Conservation (phyloP, 2,113 vertebrate species). For the Merops nubicus region DNA sequence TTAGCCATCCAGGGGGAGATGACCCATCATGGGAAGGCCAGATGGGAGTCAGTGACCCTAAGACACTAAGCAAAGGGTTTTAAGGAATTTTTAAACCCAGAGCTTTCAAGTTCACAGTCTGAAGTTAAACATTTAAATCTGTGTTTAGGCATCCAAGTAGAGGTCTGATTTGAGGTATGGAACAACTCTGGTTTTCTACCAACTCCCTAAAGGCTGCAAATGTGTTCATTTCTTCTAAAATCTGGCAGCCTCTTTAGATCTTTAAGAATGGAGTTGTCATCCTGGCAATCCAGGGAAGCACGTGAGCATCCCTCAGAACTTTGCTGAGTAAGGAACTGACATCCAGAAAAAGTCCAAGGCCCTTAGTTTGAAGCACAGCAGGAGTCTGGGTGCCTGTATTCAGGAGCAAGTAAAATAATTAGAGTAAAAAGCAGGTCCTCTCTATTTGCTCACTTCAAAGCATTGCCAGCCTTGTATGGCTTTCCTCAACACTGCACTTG, state of each 20-base stretch:
- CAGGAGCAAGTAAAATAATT: not conserved
- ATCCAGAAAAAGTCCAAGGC: not conserved
- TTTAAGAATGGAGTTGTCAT: not conserved
- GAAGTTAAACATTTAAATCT: not conserved
- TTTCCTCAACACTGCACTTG: not conserved
- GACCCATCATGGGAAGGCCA: not conserved
- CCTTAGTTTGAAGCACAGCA: not conserved
- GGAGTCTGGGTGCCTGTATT: not conserved
- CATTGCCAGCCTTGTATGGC: not conserved
- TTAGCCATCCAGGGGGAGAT: not conserved
- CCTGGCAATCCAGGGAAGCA: not conserved
- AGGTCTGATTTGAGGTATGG: not conserved
- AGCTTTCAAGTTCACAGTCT: not conserved
- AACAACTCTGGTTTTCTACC: not conserved
- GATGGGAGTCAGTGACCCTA: not conserved
- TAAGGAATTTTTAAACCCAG: not conserved
- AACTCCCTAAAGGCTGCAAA: not conserved
- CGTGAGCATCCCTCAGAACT: not conserved
- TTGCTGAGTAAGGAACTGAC: not conserved
- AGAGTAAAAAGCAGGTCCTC: not conserved
- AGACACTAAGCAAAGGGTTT: not conserved
- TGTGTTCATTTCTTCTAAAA: not conserved
- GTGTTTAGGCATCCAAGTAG: not conserved
- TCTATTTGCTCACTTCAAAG: not conserved
- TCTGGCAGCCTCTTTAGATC: not conserved